These are phyloP conservation scores for Acrocephalus kingi DNA, from an alignment of 2,113 vertebrate species.

Conservation along the genomic window DNA sequence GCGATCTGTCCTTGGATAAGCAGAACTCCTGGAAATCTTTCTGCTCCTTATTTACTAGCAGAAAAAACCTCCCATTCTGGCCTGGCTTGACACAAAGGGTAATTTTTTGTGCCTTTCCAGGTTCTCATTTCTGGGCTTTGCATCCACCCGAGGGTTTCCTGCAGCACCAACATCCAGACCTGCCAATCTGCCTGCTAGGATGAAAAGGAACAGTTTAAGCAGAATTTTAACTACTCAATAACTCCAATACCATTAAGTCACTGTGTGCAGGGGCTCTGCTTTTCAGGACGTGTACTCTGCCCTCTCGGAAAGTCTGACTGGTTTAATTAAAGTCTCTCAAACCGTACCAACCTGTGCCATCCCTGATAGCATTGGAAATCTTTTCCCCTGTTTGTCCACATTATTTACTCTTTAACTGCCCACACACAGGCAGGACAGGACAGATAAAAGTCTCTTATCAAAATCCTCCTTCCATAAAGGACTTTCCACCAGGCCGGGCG, in stretches of 20 bases:
- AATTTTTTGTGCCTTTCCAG: not conserved
- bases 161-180: not conserved
- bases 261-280: not conserved
- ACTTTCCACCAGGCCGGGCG: not conserved
- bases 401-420: constrained; percentile 10
- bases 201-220: not conserved
- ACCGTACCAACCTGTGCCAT: fast-evolving
- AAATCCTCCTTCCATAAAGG: constrained; percentile 15
- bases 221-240: not conserved
- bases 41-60: not conserved
- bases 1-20: not conserved
- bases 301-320: not conserved
- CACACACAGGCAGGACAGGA: not conserved
- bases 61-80: not conserved
- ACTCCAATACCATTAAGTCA: not conserved
- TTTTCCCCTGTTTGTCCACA: not conserved
- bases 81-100: not conserved
- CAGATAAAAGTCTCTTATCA: not conserved
- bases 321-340: not conserved
- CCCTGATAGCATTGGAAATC: not conserved
- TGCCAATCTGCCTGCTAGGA: not conserved
- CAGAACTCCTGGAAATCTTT: not conserved
- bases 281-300: not conserved
- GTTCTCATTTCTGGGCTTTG: fast-evolving
- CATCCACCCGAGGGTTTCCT: fast-evolving